Evolutionary conservation across 1,140 invertebrate genomes (phyloP), one percentile per base, ranked within the genome.

Genomic region (Megalopta genalis): DNA sequence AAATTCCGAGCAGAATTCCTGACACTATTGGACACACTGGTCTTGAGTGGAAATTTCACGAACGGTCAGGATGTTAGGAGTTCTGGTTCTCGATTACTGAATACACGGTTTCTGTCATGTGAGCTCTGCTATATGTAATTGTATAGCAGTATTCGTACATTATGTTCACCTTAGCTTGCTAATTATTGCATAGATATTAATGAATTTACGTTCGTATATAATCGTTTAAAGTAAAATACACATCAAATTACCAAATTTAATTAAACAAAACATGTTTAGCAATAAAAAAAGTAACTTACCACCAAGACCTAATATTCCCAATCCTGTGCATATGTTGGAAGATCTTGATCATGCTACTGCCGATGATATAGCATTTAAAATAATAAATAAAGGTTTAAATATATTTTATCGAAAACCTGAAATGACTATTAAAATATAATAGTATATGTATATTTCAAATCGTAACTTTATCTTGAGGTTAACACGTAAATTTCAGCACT

Each of bases 261-360:
- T 46, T 0, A 62, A 49, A 25, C 60, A 18, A 49, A 32, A 37
- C 59, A 91, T 91, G 90, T 91, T 91, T 82, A 80, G 85, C 12
- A 90, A 89, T 74, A 91, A 91, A 70, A 91, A 88, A 46, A 86
- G 80, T 59, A 87, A 52, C 66, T 78, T 91, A 60, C 90, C 90
- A 70, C 88, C 90, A 1, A 83, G 88, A 49, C 90, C 90, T 25
- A 86, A 76, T 74, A 65, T 88, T 49, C 90, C 88, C 8, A 60
- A 69, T n/a, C 70, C 84, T 23, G 83, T 89, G 57, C 86, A 91
- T 70, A 88, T 92, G 52, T 59, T 89, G 14, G 89, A 92, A 60
- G 91, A 92, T 72, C 76, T 92, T 9, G 72, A 78, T 14, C 81
- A 79, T 83, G 79, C 88, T 18, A 37, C 49, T 25, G 57, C 77